Conservation (phyloP, 2,888 invertebrate species). For the Epirrita christyi region DNA sequence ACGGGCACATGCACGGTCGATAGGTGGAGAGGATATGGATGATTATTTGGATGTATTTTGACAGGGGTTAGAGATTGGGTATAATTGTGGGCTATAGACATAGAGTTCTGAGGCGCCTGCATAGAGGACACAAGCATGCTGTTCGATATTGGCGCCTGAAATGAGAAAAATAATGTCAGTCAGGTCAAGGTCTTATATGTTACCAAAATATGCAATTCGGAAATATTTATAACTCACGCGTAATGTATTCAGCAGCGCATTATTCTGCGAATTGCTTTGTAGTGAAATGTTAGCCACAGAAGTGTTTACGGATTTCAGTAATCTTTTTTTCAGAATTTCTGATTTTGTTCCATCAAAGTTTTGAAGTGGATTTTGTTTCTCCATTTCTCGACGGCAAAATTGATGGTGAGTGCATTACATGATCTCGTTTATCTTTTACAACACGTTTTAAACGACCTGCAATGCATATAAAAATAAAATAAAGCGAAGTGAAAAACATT, state of each 20-base stretch:
- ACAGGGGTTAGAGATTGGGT: constrained; percentile 77
- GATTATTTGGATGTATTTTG: constrained; percentile 71
- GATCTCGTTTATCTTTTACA: constrained; percentile 68
- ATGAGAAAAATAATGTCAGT: constrained; percentile 61
- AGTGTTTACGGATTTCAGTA: constrained; percentile 71
- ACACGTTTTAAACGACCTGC: constrained; percentile 72
- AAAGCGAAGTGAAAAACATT: constrained; percentile 64
- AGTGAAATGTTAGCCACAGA: constrained; percentile 60
- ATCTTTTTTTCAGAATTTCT: constrained; percentile 82
- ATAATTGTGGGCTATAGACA: constrained; percentile 74
- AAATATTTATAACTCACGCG: constrained; percentile 67
- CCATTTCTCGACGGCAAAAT: constrained; percentile 74
- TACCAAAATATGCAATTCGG: constrained; percentile 33
- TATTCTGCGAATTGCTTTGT: constrained; percentile 69
- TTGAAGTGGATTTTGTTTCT: constrained; percentile 81
- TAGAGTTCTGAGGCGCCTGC: constrained; percentile 75
- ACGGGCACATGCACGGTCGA: constrained; percentile 80
- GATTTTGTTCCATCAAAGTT: constrained; percentile 81
- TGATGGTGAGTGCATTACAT: constrained; percentile 71
- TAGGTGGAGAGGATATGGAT: constrained; percentile 73
- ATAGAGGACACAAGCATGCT: constrained; percentile 81
- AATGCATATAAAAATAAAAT: constrained; percentile 77
- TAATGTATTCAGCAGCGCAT: constrained; percentile 77
- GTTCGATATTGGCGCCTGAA: constrained; percentile 80
- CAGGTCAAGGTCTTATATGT: constrained; percentile 48